These are phyloP conservation scores for Lycocerus yunnanus DNA, from an alignment of 2,888 invertebrate species.

Conservation along the genomic window DNA sequence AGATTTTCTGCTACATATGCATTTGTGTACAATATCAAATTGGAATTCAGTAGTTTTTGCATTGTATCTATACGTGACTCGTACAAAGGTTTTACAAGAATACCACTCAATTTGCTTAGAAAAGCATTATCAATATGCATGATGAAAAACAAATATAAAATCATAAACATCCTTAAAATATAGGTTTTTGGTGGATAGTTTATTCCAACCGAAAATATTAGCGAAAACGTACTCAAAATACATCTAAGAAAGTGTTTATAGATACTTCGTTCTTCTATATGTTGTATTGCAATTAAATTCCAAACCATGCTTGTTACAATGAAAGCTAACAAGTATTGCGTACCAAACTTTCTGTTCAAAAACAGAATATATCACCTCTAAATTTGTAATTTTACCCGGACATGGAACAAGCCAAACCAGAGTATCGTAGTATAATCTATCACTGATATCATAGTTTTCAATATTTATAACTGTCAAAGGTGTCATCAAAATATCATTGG, in stretches of 20 bases:
- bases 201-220: neutral
- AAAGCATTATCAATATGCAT: neutral
- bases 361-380: neutral
- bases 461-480: neutral
- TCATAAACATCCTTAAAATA: neutral
- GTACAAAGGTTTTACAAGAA: neutral
- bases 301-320: neutral
- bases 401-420: constrained; percentile 3
- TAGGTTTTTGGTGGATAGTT: neutral
- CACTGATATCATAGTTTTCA: neutral
- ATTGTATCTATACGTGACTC: neutral
- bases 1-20: neutral
- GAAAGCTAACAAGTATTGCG: neutral
- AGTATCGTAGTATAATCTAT: neutral
- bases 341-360: neutral
- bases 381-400: neutral
- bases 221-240: neutral
- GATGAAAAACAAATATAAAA: constrained; percentile 1
- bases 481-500: neutral
- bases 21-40: neutral
- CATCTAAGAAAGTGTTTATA: neutral
- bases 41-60: neutral
- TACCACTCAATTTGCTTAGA: neutral
- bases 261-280: neutral
- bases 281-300: neutral